Evolutionary conservation across 2,797 vertebrate genomes (phyloP).

Genomic region (Coilia nasus): DNA sequence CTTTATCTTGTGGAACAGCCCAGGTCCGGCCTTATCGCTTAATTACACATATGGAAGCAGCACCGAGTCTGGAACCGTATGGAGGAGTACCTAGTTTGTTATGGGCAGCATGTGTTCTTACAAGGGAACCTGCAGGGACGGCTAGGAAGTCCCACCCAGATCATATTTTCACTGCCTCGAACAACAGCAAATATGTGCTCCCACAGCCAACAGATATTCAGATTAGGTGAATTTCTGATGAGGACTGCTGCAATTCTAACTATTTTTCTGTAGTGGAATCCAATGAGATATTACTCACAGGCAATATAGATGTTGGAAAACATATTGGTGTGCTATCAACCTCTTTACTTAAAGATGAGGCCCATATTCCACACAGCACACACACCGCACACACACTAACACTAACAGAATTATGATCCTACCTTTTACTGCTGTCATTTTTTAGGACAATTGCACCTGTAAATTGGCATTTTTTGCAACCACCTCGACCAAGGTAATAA

Average conservation of each 20-base stretch:
- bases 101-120: constrained; percentile 27
- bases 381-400: too few relatives aligned
- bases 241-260: background rate
- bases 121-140: constrained; percentile 18
- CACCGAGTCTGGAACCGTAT: background rate
- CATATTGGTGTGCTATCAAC: background rate
- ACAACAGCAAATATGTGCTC: background rate
- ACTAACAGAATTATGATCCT: too few relatives aligned
- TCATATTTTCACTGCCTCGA: constrained; percentile 53
- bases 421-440: too few relatives aligned
- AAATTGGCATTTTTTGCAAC: background rate
- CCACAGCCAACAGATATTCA: constrained; percentile 45
- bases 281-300: too few relatives aligned
- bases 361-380: background rate
- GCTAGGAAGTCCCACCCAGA: constrained; percentile 42
- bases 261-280: background rate
- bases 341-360: background rate
- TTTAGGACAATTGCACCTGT: background rate
- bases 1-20: background rate
- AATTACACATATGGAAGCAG: constrained; percentile 38
- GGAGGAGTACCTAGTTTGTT: background rate
- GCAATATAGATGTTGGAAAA: background rate
- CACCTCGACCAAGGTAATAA: constrained; percentile 5
- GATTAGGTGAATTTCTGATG: constrained; percentile 35
- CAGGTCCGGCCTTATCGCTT: constrained; percentile 19